A percentile compares a stretch with the other conserved stretches of the same genome.
These are phyloP conservation scores for Hipposideros larvatus DNA, from an alignment of 2,797 vertebrate species.

Conservation along the genomic window DNA sequence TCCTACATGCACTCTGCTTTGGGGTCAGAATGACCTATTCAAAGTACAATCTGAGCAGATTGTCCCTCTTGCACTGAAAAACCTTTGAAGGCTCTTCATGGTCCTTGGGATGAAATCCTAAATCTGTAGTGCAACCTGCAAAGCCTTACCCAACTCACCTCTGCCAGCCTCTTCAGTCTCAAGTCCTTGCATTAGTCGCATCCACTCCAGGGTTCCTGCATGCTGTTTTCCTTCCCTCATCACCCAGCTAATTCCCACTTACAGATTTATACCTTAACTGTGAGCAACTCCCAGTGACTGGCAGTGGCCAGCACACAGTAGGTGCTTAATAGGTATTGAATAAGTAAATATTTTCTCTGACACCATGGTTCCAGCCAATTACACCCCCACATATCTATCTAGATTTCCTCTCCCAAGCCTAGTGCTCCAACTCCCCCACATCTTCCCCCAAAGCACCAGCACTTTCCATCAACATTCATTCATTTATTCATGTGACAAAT, in stretches of 20 bases:
- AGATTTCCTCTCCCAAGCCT: not conserved
- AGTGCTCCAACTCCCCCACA: not conserved
- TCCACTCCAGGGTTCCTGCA: not conserved
- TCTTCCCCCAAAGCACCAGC: not conserved
- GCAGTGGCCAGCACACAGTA: not conserved
- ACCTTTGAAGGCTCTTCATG: not conserved
- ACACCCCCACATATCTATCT: not conserved
- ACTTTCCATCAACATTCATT: slow-evolving; percentile 10
- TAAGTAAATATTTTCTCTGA: slow-evolving; percentile 10
- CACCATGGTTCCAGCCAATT: not conserved
- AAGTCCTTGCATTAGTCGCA: not conserved
- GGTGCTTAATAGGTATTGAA: not conserved
- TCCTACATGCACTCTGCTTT: not conserved
- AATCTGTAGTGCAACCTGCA: not conserved
- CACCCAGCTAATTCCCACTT: not conserved
- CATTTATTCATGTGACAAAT: not conserved
- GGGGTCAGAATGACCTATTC: not conserved
- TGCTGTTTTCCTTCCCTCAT: not conserved
- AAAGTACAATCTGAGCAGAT: not conserved
- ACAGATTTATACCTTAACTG: not conserved
- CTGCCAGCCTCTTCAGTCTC: not conserved
- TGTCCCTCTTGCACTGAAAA: not conserved
- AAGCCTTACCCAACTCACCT: not conserved
- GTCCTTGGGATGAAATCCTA: not conserved
- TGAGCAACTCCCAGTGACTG: not conserved